A percentile compares a stretch with the other conserved stretches of the same genome.
Conservation (phyloP, 2,888 invertebrate genomes). For the Aporophyla lueneburgensis region DNA sequence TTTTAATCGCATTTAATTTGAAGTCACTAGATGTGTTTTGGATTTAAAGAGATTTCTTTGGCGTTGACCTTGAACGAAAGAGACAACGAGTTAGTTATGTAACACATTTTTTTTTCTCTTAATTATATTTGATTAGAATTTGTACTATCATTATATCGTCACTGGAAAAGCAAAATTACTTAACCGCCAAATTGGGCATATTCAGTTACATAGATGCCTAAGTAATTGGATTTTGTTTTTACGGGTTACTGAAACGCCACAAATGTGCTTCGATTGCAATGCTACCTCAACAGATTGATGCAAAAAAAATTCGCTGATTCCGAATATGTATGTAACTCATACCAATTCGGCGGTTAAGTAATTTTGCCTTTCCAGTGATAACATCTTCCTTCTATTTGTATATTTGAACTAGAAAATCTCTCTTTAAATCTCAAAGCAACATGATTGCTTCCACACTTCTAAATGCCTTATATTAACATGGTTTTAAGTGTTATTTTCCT, state of each 20-base stretch:
- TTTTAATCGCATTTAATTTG: conserved; percentile 8
- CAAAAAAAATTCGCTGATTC: no score
- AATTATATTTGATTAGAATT: background rate
- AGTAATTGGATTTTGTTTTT: no score
- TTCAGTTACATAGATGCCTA: no score
- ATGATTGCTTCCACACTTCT: conserved; percentile 1
- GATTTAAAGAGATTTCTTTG: background rate
- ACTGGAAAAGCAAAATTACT: no score
- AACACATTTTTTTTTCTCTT: background rate
- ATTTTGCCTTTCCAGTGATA: no score
- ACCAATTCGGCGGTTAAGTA: no score
- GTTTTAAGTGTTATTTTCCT: conserved; percentile 58
- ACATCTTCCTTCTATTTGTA: background rate
- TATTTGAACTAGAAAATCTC: background rate
- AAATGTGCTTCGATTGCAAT: no score
- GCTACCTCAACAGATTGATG: no score
- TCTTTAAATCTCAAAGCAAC: background rate
- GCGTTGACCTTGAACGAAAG: background rate
- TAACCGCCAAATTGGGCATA: no score
- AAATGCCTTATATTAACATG: conserved; percentile 42
- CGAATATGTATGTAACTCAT: no score
- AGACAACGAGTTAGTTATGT: background rate
- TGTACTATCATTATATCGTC: background rate
- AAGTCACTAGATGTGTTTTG: conserved; percentile 8
- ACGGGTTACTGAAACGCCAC: no score